Evolutionary conservation across 2,113 vertebrate genomes (phyloP).

Genomic region (Myotis lucifugus): DNA sequence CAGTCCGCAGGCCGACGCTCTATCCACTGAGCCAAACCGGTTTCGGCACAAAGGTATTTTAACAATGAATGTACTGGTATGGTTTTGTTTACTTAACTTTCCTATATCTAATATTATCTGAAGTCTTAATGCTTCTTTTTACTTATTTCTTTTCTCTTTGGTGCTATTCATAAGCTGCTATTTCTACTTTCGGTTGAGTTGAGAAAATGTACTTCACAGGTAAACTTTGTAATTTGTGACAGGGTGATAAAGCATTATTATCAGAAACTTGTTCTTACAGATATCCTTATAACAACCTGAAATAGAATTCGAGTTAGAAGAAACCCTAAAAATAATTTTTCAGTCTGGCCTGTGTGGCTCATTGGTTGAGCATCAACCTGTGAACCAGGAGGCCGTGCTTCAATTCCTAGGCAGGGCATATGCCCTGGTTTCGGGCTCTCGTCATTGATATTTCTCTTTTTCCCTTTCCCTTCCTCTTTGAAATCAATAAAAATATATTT

Average conservation of each 20-base stretch:
- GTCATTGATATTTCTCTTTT: too few species aligned
- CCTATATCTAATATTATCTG: constrained; percentile 5
- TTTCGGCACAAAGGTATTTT: background rate
- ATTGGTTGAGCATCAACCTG: too few species aligned
- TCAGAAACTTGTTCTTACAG: constrained; percentile 17
- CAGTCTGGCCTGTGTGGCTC: too few species aligned
- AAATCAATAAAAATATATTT: background rate
- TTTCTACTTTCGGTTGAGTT: constrained; percentile 41
- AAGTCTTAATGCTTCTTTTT: background rate
- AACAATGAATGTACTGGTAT: background rate
- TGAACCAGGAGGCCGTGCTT: too few species aligned
- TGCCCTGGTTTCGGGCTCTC: too few species aligned
- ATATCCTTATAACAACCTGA: constrained; percentile 12
- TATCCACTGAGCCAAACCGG: too few species aligned
- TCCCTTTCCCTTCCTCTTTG: too few species aligned
- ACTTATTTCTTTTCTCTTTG: constrained; percentile 6
- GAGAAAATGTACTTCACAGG: constrained; percentile 9
- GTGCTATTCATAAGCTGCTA: background rate
- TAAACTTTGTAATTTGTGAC: constrained; percentile 45
- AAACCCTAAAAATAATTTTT: constrained; percentile 30
- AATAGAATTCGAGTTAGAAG: constrained; percentile 10
- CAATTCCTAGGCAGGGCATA: too few species aligned
- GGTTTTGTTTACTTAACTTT: constrained; percentile 40
- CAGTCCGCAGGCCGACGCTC: too few species aligned
- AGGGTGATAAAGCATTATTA: constrained; percentile 35